These are phyloP conservation scores for Gasteruption jaculator DNA, from an alignment of 2,888 invertebrate genomes.

Conservation along the genomic window DNA sequence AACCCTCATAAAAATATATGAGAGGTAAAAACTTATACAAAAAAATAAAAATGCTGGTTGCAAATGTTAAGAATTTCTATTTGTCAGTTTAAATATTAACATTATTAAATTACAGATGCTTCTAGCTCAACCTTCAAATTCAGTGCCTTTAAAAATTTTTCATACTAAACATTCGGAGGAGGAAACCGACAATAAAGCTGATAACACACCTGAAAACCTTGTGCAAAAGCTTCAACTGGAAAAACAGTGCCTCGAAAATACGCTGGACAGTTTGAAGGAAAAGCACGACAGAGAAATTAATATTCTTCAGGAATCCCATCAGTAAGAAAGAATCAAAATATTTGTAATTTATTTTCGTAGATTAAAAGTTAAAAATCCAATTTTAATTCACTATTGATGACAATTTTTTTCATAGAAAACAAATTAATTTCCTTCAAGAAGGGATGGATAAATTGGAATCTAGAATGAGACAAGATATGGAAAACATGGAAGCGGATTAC, in stretches of 20 bases:
- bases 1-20: too few relatives aligned
- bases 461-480: slow-evolving; percentile 34
- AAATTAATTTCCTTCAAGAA: slow-evolving; percentile 35
- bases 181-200: slow-evolving; percentile 12
- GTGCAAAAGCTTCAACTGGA: slow-evolving; percentile 36
- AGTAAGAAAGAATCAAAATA: slow-evolving; percentile 28
- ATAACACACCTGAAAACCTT: slow-evolving; percentile 27
- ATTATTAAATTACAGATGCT: slow-evolving; percentile 6
- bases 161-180: slow-evolving; percentile 15
- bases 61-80: slow-evolving; percentile 9
- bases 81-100: too few relatives aligned
- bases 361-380: not conserved
- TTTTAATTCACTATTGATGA: slow-evolving; percentile 1
- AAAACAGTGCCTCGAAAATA: slow-evolving; percentile 38
- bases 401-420: slow-evolving; percentile 32
- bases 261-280: slow-evolving; percentile 35
- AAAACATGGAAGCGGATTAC: slow-evolving; percentile 36
- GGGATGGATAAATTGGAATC: slow-evolving; percentile 36
- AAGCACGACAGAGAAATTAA: slow-evolving; percentile 41
- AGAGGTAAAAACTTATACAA: not conserved
- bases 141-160: slow-evolving; percentile 23
- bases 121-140: slow-evolving; percentile 31
- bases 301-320: slow-evolving; percentile 41
- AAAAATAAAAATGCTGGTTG: slow-evolving; percentile 1
- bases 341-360: not conserved